Evolutionary conservation across 1,140 invertebrate genomes (phyloP).

Genomic region (Oreohelix idahoensis): DNA sequence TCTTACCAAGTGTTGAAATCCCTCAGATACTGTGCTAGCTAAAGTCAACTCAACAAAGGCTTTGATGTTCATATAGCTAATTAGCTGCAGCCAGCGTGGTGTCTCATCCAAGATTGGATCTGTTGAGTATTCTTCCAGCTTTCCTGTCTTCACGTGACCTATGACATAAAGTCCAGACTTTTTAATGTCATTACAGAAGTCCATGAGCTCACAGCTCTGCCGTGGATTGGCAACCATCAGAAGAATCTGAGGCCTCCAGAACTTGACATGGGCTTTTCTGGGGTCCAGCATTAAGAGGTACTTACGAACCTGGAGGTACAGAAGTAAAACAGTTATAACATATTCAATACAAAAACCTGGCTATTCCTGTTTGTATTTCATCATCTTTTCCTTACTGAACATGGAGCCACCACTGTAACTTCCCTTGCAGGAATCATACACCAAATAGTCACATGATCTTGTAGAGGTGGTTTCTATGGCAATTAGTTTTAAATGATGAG

Average conservation of each 20-base stretch:
- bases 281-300: slow-evolving; percentile 96
- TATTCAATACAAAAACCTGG: too few relatives aligned
- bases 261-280: slow-evolving; percentile 98
- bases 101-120: slow-evolving; percentile 78
- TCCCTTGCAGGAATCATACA: too few relatives aligned
- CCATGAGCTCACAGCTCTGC: slow-evolving; percentile 90
- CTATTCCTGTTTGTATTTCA: too few relatives aligned
- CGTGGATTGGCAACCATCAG: slow-evolving; percentile 92
- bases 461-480: too few relatives aligned
- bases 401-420: too few relatives aligned
- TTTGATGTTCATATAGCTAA: slow-evolving; percentile 93
- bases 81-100: slow-evolving; percentile 85
- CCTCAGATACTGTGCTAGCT: slow-evolving; percentile 86
- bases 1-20: slow-evolving; percentile 92
- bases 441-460: too few relatives aligned
- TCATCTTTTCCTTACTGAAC: too few relatives aligned
- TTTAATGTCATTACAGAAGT: slow-evolving; percentile 98
- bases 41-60: slow-evolving; percentile 97
- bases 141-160: slow-evolving; percentile 86
- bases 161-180: slow-evolving; percentile 97
- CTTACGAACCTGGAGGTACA: slow-evolving; percentile 89
- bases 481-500: too few relatives aligned
- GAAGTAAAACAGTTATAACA: too few relatives aligned
- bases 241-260: slow-evolving; percentile 98
- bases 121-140: slow-evolving; percentile 55